Percentiles rank a stretch among this genome's conserved stretches.
Evolutionary conservation across 2,888 invertebrate genomes (phyloP).

Genomic region (Danaus chrysippus): DNA sequence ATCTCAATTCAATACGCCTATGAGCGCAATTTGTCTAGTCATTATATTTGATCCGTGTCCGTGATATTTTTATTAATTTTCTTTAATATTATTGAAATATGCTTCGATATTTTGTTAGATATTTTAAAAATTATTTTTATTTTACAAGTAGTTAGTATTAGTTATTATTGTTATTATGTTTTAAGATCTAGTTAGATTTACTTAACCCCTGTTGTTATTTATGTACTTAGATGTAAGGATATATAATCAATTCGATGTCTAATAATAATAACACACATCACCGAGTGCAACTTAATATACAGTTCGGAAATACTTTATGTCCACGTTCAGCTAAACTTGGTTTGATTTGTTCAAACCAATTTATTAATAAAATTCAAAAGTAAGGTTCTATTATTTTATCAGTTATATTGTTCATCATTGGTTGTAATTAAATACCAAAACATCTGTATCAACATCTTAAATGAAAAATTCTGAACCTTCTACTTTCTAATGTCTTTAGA

Average conservation of each 20-base stretch:
- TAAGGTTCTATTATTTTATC: no score
- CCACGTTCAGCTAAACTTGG: no score
- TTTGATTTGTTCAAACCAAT: no score
- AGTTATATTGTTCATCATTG: no score
- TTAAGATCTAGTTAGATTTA: constrained; percentile 18
- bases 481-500: no score
- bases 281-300: not conserved
- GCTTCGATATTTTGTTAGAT: not conserved
- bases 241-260: constrained; percentile 19
- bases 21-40: constrained; percentile 8
- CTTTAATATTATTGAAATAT: not conserved
- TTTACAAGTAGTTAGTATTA: constrained; percentile 4
- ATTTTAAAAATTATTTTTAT: not conserved
- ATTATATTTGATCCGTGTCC: constrained; percentile 12
- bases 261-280: constrained; percentile 6
- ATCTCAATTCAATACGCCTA: constrained; percentile 3
- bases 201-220: constrained; percentile 25
- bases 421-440: no score
- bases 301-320: no score
- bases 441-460: no score
- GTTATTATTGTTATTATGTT: constrained; percentile 14
- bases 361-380: no score
- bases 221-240: constrained; percentile 25
- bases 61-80: constrained; percentile 9
- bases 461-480: no score